phyloP scores from a whole-genome alignment of 2,888 invertebrate species.

The Mythimna impura region DNA sequence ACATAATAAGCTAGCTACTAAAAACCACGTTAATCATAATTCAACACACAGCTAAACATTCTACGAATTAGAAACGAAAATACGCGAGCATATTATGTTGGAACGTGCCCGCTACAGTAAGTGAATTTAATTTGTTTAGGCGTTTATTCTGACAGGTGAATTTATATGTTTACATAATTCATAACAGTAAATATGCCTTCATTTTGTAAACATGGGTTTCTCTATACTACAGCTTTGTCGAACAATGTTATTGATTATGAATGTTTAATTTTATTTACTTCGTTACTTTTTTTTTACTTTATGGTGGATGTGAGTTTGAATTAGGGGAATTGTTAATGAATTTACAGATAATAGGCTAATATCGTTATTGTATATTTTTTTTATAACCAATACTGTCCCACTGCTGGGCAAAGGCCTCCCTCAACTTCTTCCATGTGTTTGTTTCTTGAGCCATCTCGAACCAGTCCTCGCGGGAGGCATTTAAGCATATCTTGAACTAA shows the following conservation, averaged over 20 bases:
- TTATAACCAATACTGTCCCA: too few species aligned
- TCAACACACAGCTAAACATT: constrained; percentile 38
- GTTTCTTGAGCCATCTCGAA: too few species aligned
- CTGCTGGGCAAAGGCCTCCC: too few species aligned
- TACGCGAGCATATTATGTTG: constrained; percentile 35
- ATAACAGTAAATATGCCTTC: constrained; percentile 46
- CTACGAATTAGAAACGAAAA: constrained; percentile 57
- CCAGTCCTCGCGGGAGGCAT: too few species aligned
- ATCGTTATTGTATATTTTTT: too few species aligned
- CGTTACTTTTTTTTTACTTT: not conserved
- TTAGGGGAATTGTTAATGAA: not conserved
- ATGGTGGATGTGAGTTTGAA: not conserved
- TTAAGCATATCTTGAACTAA: too few species aligned
- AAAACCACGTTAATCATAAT: constrained; percentile 49
- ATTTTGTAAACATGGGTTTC: constrained; percentile 30
- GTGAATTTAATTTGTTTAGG: constrained; percentile 52
- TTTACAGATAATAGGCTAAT: too few species aligned
- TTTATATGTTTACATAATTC: constrained; percentile 58
- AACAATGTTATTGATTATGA: constrained; percentile 25
- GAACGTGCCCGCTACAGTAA: constrained; percentile 47
- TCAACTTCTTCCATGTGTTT: too few species aligned
- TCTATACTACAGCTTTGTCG: constrained; percentile 20
- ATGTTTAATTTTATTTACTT: constrained; percentile 30
- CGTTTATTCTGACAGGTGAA: constrained; percentile 58
- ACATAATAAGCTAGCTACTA: not conserved